Percentiles rank a stretch among this genome's conserved stretches.
These are phyloP conservation scores for Limnephilus lunatus DNA, from an alignment of 2,888 invertebrate species.

Conservation along the genomic window DNA sequence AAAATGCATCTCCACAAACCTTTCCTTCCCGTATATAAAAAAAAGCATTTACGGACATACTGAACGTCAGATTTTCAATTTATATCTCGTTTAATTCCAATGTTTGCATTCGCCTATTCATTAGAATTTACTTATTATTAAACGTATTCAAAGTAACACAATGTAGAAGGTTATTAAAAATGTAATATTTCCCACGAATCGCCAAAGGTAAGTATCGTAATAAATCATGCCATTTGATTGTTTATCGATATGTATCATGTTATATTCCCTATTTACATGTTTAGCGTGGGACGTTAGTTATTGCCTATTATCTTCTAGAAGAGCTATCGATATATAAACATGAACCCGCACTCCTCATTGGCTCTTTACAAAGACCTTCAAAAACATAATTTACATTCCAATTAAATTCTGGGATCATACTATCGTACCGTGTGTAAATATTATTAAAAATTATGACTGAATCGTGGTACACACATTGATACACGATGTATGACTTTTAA, in stretches of 20 bases:
- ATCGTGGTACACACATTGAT: neutral
- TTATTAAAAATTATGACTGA: neutral
- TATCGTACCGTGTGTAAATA: neutral
- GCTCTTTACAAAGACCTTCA: neutral
- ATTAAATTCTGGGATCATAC: neutral
- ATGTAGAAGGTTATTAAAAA: constrained; percentile 2
- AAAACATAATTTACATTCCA: neutral
- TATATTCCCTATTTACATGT: neutral
- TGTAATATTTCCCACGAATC: neutral
- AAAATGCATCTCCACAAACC: no score
- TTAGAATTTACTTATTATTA: neutral
- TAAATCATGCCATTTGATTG: neutral
- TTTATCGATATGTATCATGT: neutral
- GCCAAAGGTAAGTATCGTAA: neutral
- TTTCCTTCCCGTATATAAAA: no score
- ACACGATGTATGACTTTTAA: neutral
- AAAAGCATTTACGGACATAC: neutral
- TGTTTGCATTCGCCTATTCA: neutral
- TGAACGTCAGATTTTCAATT: neutral
- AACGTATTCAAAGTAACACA: neutral
- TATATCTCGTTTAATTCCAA: neutral
- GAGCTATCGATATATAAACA: neutral
- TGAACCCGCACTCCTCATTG: neutral
- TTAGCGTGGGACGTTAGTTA: neutral
- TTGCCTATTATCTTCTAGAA: neutral